Percentiles rank a stretch among this genome's conserved stretches.
Evolutionary conservation across 2,888 invertebrate species (phyloP).

Genomic region (Epinotia ramella): DNA sequence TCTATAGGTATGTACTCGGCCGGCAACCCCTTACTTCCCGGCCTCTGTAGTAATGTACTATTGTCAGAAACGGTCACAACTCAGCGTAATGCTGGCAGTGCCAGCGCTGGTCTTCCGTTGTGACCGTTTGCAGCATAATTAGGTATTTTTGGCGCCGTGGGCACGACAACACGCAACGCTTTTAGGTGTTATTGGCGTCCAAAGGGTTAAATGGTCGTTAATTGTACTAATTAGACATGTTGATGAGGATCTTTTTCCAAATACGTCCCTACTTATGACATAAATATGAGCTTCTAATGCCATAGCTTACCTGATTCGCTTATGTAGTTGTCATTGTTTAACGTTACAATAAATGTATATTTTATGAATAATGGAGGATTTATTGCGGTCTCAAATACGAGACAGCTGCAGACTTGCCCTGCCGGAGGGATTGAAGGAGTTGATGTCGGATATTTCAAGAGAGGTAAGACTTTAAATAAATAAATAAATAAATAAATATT

Average conservation of each 20-base stretch:
- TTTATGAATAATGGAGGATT: constrained; percentile 58
- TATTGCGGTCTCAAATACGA: constrained; percentile 61
- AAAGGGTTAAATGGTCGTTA: neutral
- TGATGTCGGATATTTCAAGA: constrained; percentile 90
- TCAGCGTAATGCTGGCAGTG: too few relatives aligned
- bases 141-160: too few relatives aligned
- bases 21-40: too few relatives aligned
- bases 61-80: too few relatives aligned
- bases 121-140: too few relatives aligned
- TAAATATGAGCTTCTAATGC: neutral
- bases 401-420: constrained; percentile 68
- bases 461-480: constrained; percentile 85
- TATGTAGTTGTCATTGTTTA: constrained; percentile 30
- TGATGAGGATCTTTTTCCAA: neutral
- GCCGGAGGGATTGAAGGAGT: constrained; percentile 88
- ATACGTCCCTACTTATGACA: neutral
- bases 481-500: too few relatives aligned
- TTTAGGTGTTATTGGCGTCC: too few relatives aligned
- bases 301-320: constrained; percentile 50
- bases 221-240: neutral
- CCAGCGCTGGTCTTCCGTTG: too few relatives aligned
- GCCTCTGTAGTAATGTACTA: too few relatives aligned
- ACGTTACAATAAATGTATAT: constrained; percentile 41
- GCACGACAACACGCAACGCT: too few relatives aligned
- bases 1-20: too few relatives aligned